phyloP scores from a whole-genome alignment of 2,797 vertebrate genomes.

The Ambastaia sidthimunki region DNA sequence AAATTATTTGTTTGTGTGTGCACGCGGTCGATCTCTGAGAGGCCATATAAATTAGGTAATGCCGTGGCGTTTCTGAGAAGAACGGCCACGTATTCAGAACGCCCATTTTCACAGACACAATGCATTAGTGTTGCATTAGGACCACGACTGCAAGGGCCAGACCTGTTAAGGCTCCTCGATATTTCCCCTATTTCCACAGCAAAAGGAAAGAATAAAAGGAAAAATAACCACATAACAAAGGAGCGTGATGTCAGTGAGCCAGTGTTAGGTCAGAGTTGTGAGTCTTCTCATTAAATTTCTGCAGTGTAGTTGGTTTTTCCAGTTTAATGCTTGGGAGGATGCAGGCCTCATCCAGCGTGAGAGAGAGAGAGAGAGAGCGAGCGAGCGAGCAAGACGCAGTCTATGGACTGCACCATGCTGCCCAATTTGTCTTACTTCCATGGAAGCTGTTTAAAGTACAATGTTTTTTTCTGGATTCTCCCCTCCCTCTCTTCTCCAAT shows the following conservation, averaged over 20 bases:
- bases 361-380: constrained; percentile 59
- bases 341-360: constrained; percentile 64
- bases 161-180: constrained; percentile 56
- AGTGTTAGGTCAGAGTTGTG: constrained; percentile 56
- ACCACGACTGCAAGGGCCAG: constrained; percentile 43
- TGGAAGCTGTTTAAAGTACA: constrained; percentile 69
- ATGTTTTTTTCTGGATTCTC: constrained; percentile 59
- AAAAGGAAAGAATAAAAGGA: constrained; percentile 36
- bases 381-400: constrained; percentile 61
- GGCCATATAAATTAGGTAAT: constrained; percentile 55
- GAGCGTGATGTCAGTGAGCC: constrained; percentile 71
- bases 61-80: constrained; percentile 50
- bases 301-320: constrained; percentile 76
- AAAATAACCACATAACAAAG: constrained; percentile 67
- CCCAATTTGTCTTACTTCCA: constrained; percentile 77
- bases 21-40: constrained; percentile 4
- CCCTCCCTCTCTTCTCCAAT: constrained; percentile 58
- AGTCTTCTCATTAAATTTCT: constrained; percentile 78
- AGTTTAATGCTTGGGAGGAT: constrained; percentile 78
- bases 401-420: constrained; percentile 59
- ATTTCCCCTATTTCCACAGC: constrained; percentile 40
- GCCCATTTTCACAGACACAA: constrained; percentile 59
- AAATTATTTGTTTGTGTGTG: constrained; percentile 44
- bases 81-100: constrained; percentile 48
- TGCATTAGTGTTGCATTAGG: constrained; percentile 59